Base-by-base conservation (phyloP, 1,140 invertebrate genomes). In the Panonychus citri region DNA sequence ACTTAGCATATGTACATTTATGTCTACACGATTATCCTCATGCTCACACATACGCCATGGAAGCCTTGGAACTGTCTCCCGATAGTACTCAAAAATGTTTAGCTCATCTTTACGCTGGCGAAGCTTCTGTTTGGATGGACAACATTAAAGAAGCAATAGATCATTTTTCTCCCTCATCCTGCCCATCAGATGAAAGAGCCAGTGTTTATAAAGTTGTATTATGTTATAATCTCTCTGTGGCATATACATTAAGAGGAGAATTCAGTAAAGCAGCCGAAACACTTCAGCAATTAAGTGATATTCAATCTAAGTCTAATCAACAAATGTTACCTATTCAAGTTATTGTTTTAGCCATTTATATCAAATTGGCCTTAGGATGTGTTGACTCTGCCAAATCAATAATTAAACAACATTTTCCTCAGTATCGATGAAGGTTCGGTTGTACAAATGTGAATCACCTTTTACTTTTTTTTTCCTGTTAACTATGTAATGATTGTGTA, bases 81-180 rank as follows among this genome's bases (percentile, higher is more conserved):
- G 17, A 19, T 26, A 40, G 43, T 10, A 60, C 25, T 40, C 21
- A 56, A 25, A 59, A 56, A 49, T 34, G 88, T 58, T 71, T 91
- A 58, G 85, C 78, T 0, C 81, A 88, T 68, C 76, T 93, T 60
- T 93, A 93, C 68, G 80, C 82, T 21, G 85, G 84, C 1, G 88
- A 95, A 69, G 81, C 85, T 43, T 69, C 86, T n/a, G 79, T 93
- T 60, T 76, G 81, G 54, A 69, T 88, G 64, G 82, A 90, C 64
- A 78, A 79, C 71, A 80, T 86, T 46, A 72, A 74, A 4, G 85
- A 91, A 69, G 87, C 87, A 3, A 75, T 89, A 21, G 21, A 15
- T 24, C 28, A 54, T 54, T 54, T 42, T 54, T 39, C 39, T 21
- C 17, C 53, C 7, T 7, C 21, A n/a, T 42, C 37, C 37, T 13